phyloP scores from a whole-genome alignment of 2,888 invertebrate genomes.

The Achlya flavicornis region DNA sequence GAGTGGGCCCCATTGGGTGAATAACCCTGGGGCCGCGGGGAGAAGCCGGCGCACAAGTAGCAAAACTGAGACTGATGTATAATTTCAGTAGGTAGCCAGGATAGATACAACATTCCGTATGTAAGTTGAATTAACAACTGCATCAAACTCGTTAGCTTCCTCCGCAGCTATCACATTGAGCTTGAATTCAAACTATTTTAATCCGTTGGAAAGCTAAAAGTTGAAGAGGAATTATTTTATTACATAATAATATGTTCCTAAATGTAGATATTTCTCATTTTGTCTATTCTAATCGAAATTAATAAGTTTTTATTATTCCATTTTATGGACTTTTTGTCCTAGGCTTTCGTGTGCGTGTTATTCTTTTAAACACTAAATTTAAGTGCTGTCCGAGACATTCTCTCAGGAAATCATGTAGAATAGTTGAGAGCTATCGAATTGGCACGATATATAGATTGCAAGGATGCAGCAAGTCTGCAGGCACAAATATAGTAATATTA shows the following conservation, averaged over 20 bases:
- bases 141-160: conserved; percentile 32
- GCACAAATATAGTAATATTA: conserved; percentile 12
- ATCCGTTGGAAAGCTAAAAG: neutral
- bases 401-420: neutral
- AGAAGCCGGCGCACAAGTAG: conserved; percentile 79
- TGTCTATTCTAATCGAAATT: conserved; percentile 6
- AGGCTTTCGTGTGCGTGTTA: conserved; percentile 41
- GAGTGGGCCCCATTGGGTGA: conserved; percentile 80
- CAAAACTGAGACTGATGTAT: conserved; percentile 84
- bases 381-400: conserved; percentile 1
- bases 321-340: conserved; percentile 42
- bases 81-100: conserved; percentile 60
- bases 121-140: conserved; percentile 30
- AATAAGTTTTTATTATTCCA: conserved; percentile 17
- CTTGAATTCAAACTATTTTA: neutral
- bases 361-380: conserved; percentile 1
- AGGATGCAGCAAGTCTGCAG: neutral
- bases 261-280: conserved; percentile 26
- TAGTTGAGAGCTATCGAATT: neutral
- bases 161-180: conserved; percentile 11
- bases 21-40: conserved; percentile 54
- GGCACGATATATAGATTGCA: neutral
- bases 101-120: conserved; percentile 44
- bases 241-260: conserved; percentile 36
- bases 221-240: conserved; percentile 14